These are phyloP conservation scores for Chrysodeixis includens DNA, from an alignment of 2,888 invertebrate species.

Conservation along the genomic window DNA sequence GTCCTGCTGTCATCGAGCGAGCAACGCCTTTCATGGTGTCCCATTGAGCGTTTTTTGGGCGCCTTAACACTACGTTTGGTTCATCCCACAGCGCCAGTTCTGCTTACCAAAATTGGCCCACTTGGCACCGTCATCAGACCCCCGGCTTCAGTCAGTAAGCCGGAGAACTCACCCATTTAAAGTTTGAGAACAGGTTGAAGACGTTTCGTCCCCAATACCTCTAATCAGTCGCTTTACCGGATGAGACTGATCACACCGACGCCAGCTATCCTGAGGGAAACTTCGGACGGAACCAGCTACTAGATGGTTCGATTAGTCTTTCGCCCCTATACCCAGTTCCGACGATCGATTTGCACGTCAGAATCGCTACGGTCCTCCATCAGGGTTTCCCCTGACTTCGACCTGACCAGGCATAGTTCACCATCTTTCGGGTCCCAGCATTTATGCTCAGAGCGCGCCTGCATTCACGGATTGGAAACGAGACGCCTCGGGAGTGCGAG, in stretches of 20 bases:
- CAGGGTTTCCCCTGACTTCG: constrained; percentile 92
- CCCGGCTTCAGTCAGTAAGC: constrained; percentile 89
- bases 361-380: constrained; percentile 93
- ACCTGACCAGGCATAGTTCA: constrained; percentile 93
- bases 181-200: constrained; percentile 94
- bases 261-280: constrained; percentile 93
- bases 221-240: constrained; percentile 94
- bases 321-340: constrained; percentile 93
- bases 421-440: constrained; percentile 93
- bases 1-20: constrained; percentile 25
- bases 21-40: constrained; percentile 85
- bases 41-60: constrained; percentile 89
- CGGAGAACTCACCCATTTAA: constrained; percentile 92
- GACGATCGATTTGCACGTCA: constrained; percentile 95
- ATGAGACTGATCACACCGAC: constrained; percentile 86
- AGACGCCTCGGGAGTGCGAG: constrained; percentile 90
- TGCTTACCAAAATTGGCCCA: constrained; percentile 94
- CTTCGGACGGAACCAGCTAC: constrained; percentile 94
- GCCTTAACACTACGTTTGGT: constrained; percentile 92
- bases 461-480: constrained; percentile 78
- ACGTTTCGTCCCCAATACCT: constrained; percentile 92
- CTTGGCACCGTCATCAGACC: constrained; percentile 90
- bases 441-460: constrained; percentile 90
- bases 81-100: constrained; percentile 95
- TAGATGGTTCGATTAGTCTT: constrained; percentile 93